Percentiles rank a stretch among this genome's conserved stretches.
These are phyloP conservation scores for Sarcophaga rosellei DNA, from an alignment of 2,888 invertebrate genomes.

Conservation along the genomic window DNA sequence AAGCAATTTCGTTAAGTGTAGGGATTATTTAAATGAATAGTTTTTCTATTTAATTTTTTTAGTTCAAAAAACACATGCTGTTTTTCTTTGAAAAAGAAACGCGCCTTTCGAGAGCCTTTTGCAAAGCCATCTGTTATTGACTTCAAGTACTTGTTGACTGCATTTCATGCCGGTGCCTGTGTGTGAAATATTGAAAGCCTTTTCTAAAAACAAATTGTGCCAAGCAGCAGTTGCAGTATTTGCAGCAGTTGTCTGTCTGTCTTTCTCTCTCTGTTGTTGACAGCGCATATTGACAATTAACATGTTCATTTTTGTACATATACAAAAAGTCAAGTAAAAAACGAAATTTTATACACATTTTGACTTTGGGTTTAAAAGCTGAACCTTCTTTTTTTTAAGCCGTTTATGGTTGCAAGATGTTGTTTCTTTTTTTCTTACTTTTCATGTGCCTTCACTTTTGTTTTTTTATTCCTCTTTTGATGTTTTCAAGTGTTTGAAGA, in stretches of 20 bases:
- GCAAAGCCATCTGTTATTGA: constrained; percentile 48
- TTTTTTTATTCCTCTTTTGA: background rate
- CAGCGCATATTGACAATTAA: constrained; percentile 60
- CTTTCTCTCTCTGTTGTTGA: constrained; percentile 44
- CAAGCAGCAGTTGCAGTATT: too few relatives aligned
- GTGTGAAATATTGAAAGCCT: too few relatives aligned
- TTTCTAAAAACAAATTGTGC: too few relatives aligned
- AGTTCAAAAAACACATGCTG: too few relatives aligned
- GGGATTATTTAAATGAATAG: too few relatives aligned
- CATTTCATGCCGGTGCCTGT: constrained; percentile 14
- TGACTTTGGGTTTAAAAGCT: too few relatives aligned
- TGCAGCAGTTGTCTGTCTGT: background rate
- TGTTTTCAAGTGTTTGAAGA: too few relatives aligned
- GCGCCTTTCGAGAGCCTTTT: constrained; percentile 5
- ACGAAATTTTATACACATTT: too few relatives aligned
- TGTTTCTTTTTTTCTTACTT: constrained; percentile 18
- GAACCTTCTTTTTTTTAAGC: too few relatives aligned
- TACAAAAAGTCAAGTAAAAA: too few relatives aligned
- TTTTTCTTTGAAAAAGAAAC: background rate
- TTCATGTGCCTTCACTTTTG: constrained; percentile 51
- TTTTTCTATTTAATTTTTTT: too few relatives aligned
- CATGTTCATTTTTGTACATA: constrained; percentile 53
- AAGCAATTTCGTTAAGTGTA: too few relatives aligned
- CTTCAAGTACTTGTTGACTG: constrained; percentile 46
- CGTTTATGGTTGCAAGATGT: constrained; percentile 16